Conservation (phyloP, 2,797 vertebrate species). For the Anniella stebbinsi region DNA sequence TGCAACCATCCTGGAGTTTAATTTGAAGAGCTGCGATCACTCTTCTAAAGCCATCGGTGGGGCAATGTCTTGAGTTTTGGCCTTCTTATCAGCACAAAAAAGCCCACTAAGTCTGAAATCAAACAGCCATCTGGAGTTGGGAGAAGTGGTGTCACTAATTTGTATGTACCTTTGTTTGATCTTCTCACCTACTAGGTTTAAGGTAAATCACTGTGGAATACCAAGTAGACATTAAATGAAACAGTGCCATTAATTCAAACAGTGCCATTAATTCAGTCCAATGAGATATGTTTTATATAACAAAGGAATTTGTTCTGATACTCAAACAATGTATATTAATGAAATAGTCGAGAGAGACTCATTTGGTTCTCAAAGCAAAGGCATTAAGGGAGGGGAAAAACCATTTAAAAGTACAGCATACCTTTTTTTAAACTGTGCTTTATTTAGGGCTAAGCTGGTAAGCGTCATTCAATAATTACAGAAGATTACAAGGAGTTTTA, state of each 20-base stretch:
- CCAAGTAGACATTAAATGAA: constrained; percentile 71
- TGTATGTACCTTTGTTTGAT: constrained; percentile 69
- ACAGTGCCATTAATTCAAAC: constrained; percentile 71
- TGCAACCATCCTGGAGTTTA: constrained; percentile 35
- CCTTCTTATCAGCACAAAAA: constrained; percentile 57
- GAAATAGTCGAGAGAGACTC: constrained; percentile 67
- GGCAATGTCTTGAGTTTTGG: constrained; percentile 35
- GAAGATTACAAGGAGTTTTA: constrained; percentile 97
- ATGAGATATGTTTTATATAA: constrained; percentile 71
- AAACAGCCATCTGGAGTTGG: constrained; percentile 68
- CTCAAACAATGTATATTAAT: constrained; percentile 74
- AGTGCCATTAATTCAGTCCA: constrained; percentile 72
- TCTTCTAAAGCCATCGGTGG: constrained; percentile 45
- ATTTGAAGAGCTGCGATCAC: constrained; percentile 13
- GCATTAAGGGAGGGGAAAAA: constrained; percentile 62
- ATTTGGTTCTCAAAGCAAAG: constrained; percentile 72
- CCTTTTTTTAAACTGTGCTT: constrained; percentile 97
- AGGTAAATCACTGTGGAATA: constrained; percentile 72
- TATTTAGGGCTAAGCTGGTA: constrained; percentile 99
- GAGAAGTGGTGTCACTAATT: constrained; percentile 64
- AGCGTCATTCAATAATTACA: constrained; percentile 99
- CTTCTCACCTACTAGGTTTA: constrained; percentile 73
- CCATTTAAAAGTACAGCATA: constrained; percentile 67
- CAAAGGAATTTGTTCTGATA: constrained; percentile 77
- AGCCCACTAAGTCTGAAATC: constrained; percentile 59